Evolutionary conservation across 2,113 vertebrate species (phyloP), one percentile per base, ranked within the genome.

Genomic region (Laticauda laticaudata): DNA sequence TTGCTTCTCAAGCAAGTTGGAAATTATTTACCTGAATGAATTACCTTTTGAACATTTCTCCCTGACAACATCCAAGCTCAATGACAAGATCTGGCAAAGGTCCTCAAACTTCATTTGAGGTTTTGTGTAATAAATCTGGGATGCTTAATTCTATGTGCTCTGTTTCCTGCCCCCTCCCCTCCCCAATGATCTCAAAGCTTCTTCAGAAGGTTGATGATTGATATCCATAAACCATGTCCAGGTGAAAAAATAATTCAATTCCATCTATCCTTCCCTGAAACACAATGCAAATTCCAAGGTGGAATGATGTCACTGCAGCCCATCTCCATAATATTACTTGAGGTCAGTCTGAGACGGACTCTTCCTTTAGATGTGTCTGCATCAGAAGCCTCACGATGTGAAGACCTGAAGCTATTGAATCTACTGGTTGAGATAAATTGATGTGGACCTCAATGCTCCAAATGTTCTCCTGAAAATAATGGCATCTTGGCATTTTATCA

Each of bases 401-500:
- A 97, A 97, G 97, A 86, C 95, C 94, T 88, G 91, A 95, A 97
- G 96, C 93, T 96, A 97, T 96, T 97, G 96, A 97, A 96, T 97
- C 97, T 97, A 97, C 97, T 97, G 96, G 95, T 96, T 96, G 97
- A 98, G 97, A 98, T 97, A 98, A 98, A 98, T 98, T 97, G 97
- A 98, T 98, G 97, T 48, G 95, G 96, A 98, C 97, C 97, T 98
- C 97, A 97, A 96, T 97, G 97, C 96, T 98, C 96, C 98, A 98
- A 98, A 98, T 96, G 96, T 92, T 97, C 96, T 97, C 97, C 97
- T 97, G 97, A 97, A 98, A 98, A 98, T 98, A 98, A 98, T 98
- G 97, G 97, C 97, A 97, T 97, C 97, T 98, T 98, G 98, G 98
- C 98, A 98, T 98, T 98, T 98, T 98, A 98, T 98, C 98, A 98